Evolutionary conservation across 1,140 invertebrate species (phyloP).

Genomic region (Parapsyche elsis): DNA sequence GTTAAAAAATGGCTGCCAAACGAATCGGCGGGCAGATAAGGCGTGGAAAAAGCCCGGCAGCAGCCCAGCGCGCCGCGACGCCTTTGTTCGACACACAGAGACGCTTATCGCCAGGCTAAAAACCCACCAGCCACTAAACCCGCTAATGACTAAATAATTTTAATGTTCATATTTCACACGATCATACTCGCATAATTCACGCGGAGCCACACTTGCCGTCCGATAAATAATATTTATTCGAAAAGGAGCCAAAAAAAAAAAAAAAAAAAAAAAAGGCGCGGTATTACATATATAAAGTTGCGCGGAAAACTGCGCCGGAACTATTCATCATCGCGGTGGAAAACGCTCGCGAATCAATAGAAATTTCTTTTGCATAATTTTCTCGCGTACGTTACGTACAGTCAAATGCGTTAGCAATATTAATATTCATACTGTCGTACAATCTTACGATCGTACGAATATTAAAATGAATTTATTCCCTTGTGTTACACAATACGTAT

Average conservation of each 20-base stretch:
- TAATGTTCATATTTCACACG: slow-evolving; percentile 43
- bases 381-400: not conserved
- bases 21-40: slow-evolving; percentile 56
- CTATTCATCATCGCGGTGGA: too few species aligned
- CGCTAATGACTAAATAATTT: slow-evolving; percentile 48
- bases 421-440: too few species aligned
- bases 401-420: not conserved
- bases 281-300: too few species aligned
- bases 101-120: slow-evolving; percentile 29
- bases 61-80: slow-evolving; percentile 3
- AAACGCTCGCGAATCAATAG: too few species aligned
- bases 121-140: not conserved
- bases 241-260: not conserved
- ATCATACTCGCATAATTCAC: slow-evolving; percentile 24
- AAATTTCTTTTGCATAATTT: too few species aligned
- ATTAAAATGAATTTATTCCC: too few species aligned
- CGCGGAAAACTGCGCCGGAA: too few species aligned
- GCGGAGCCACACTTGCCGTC: not conserved
- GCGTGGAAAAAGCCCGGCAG: slow-evolving; percentile 48
- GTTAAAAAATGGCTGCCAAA: slow-evolving; percentile 57
- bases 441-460: too few species aligned
- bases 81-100: slow-evolving; percentile 44
- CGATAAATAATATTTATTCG: not conserved
- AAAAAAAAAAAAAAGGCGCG: too few species aligned
- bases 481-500: too few species aligned